These are phyloP conservation scores for Zygothrica quintamaculata DNA, from an alignment of 2,888 invertebrate genomes.

Conservation along the genomic window DNA sequence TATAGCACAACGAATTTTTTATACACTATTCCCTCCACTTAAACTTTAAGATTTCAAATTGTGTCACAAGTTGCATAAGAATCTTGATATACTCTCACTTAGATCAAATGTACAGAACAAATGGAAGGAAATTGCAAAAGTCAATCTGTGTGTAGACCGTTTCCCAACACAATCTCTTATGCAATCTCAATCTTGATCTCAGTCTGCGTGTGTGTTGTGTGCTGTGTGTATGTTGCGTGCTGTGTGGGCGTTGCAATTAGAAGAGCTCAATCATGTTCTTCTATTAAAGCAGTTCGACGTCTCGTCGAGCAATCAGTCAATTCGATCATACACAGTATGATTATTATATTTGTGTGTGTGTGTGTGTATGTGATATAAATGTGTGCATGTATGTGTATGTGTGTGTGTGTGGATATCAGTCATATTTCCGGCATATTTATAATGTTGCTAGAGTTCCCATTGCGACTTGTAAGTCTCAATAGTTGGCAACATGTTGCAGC, in stretches of 20 bases:
- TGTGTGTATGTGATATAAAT: background rate
- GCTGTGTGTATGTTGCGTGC: constrained; percentile 33
- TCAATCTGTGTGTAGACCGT: constrained; percentile 64
- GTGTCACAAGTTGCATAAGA: constrained; percentile 17
- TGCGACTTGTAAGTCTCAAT: constrained; percentile 16
- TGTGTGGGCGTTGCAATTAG: constrained; percentile 79
- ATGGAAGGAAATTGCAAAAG: constrained; percentile 73
- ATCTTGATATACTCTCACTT: constrained; percentile 4
- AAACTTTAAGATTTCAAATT: background rate
- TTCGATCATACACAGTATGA: constrained; percentile 49
- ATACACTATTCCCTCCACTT: constrained; percentile 14
- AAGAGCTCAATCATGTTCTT: constrained; percentile 64
- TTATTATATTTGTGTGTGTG: constrained; percentile 1
- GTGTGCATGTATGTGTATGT: constrained; percentile 1
- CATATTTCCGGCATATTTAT: constrained; percentile 64
- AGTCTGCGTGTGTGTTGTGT: constrained; percentile 34
- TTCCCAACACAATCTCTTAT: constrained; percentile 61
- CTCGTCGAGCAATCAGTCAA: constrained; percentile 71
- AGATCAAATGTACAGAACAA: constrained; percentile 36
- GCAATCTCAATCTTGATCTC: constrained; percentile 64
- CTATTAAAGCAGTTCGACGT: constrained; percentile 42
- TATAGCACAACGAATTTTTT: background rate
- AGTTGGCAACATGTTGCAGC: constrained; percentile 49
- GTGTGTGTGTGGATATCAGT: constrained; percentile 22
- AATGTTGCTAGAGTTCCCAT: constrained; percentile 21